Conservation (phyloP, 2,797 vertebrate genomes). For the Ptychobarbus kaznakovi region DNA sequence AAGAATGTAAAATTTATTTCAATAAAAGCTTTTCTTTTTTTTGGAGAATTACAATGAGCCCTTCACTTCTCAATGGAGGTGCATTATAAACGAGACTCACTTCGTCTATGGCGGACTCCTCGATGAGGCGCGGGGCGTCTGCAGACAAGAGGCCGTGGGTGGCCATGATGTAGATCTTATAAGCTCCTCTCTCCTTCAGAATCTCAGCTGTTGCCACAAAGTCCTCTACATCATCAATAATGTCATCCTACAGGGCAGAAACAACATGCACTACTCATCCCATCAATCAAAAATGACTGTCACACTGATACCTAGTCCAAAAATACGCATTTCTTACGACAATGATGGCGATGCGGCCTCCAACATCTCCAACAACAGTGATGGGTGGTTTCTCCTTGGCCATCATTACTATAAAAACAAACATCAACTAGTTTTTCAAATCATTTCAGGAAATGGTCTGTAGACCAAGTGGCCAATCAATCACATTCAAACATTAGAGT, state of each 20-base stretch:
- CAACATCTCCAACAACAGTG: constrained; percentile 96
- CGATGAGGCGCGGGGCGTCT: constrained; percentile 94
- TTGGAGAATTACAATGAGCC: neutral
- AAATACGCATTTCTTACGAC: constrained; percentile 81
- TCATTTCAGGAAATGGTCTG: neutral
- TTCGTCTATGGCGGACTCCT: constrained; percentile 95
- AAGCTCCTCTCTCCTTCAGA: constrained; percentile 97
- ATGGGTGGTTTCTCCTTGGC: constrained; percentile 98
- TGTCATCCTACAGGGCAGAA: constrained; percentile 86
- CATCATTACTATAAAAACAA: constrained; percentile 89
- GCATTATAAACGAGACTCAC: constrained; percentile 67
- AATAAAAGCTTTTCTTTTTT: no score
- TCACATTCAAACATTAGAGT: constrained; percentile 61
- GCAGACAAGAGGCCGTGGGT: constrained; percentile 96
- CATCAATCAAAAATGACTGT: neutral
- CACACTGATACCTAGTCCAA: neutral
- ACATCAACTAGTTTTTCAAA: constrained; percentile 46
- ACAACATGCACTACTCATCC: neutral
- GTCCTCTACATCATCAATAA: constrained; percentile 96
- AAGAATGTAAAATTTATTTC: no score
- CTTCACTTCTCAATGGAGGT: neutral
- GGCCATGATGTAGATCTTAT: constrained; percentile 99
- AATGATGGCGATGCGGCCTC: constrained; percentile 96
- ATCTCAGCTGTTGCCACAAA: constrained; percentile 97
- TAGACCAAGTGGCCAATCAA: constrained; percentile 9